phyloP scores from a whole-genome alignment of 1,140 invertebrate species.

The Ylistrum balloti region DNA sequence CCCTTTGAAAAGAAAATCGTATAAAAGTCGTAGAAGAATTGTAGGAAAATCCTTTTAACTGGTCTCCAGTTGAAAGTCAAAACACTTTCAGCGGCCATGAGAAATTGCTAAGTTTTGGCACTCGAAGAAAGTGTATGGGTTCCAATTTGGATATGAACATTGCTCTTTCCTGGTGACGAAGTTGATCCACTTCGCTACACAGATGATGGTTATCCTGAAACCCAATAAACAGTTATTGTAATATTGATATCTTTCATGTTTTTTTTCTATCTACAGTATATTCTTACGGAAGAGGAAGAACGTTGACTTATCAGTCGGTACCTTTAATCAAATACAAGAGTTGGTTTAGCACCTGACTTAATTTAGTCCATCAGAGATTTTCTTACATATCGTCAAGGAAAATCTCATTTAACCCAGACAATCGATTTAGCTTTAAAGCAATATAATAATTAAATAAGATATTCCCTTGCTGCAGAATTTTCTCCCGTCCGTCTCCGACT shows the following conservation, averaged over 20 bases:
- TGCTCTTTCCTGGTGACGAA: no score
- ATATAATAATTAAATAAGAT: constrained; percentile 37
- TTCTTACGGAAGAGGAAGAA: background rate
- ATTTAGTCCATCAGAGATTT: background rate
- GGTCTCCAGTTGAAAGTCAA: background rate
- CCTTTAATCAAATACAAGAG: background rate
- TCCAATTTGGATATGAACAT: background rate
- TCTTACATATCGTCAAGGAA: constrained; percentile 34
- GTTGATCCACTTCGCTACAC: no score
- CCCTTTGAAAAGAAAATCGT: no score
- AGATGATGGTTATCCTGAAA: background rate
- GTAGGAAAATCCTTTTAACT: constrained; percentile 8
- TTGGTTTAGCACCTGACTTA: constrained; percentile 14
- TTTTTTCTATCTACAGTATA: background rate
- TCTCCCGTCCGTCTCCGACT: constrained; percentile 5
- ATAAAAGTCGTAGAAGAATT: background rate
- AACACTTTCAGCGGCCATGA: background rate
- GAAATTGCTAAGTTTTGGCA: background rate
- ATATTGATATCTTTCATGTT: constrained; percentile 3
- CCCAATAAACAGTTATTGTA: background rate
- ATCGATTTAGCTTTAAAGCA: constrained; percentile 29
- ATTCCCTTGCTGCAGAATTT: constrained; percentile 14
- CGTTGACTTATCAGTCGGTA: background rate
- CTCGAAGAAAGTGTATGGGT: background rate
- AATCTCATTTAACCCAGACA: constrained; percentile 18